Evolutionary conservation across 64 coral and sea anemone genomes (phyloP).

Genomic region (Montipora efflorescens): DNA sequence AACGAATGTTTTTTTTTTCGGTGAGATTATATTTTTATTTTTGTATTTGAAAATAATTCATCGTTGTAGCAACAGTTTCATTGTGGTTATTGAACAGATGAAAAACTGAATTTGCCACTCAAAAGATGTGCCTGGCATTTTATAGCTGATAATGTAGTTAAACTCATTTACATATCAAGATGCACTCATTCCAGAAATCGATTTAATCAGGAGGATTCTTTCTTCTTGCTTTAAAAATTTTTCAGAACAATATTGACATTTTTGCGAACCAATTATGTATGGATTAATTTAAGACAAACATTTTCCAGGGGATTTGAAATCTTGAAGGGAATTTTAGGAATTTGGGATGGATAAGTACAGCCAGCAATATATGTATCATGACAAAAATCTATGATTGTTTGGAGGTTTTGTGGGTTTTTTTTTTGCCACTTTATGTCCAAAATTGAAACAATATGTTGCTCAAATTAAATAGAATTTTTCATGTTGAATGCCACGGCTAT

Average conservation of each 20-base stretch:
- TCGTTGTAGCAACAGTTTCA: background rate
- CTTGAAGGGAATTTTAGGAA: background rate
- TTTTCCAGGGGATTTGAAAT: background rate
- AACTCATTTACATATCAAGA: background rate
- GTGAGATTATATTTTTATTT: background rate
- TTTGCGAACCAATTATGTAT: no score
- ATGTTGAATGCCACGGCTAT: no score
- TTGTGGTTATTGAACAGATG: constrained; percentile 15
- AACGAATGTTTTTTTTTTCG: background rate
- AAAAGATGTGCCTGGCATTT: background rate
- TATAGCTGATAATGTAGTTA: background rate
- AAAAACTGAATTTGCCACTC: constrained; percentile 13
- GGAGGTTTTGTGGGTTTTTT: no score
- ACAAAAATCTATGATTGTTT: no score
- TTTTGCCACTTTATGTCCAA: no score
- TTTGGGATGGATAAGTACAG: background rate
- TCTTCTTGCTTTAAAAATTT: no score
- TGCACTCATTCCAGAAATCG: no score
- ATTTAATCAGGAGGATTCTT: no score
- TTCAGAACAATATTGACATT: no score
- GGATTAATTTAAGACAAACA: background rate
- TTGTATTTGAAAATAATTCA: background rate
- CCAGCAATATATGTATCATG: no score
- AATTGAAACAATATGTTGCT: no score
- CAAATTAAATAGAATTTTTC: no score